Conservation (phyloP, 2,113 vertebrate species). For the Tupaia tana region DNA sequence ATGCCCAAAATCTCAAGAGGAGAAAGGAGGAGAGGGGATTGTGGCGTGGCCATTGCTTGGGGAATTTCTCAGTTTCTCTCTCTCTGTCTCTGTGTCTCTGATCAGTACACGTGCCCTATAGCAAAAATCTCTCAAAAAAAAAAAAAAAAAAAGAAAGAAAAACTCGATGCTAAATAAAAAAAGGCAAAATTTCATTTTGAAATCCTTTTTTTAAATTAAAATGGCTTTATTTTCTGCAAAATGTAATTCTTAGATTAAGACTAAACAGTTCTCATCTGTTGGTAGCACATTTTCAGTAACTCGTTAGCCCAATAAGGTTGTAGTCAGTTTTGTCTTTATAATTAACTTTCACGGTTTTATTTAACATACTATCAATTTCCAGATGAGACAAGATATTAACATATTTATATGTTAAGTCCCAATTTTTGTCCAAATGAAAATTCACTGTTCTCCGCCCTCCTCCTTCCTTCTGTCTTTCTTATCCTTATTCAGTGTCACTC, state of each 20-base stretch:
- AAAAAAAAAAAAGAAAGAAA: not conserved
- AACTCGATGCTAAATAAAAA: not conserved
- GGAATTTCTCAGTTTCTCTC: too few species aligned
- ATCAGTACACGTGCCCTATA: too few species aligned
- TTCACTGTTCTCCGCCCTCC: not conserved
- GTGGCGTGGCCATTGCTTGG: too few species aligned
- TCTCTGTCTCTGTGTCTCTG: too few species aligned
- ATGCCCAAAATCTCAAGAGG: too few species aligned
- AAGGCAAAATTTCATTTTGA: slow-evolving; percentile 37
- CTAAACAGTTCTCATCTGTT: slow-evolving; percentile 16
- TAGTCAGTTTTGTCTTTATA: slow-evolving; percentile 22
- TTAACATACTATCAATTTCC: not conserved
- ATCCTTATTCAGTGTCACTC: not conserved
- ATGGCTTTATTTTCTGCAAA: slow-evolving; percentile 1
- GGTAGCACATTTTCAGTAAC: not conserved
- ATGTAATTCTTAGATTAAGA: not conserved
- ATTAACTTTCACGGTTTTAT: not conserved
- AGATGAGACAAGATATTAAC: not conserved
- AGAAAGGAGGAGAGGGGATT: too few species aligned
- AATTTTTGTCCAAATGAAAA: slow-evolving; percentile 2
- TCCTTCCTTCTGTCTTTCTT: not conserved
- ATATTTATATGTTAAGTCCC: slow-evolving; percentile 38
- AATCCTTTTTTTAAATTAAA: slow-evolving; percentile 46
- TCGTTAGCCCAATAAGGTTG: not conserved
- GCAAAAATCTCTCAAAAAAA: too few species aligned